Conservation (phyloP, 2,113 vertebrate species). For the Chaetops frenatus region DNA sequence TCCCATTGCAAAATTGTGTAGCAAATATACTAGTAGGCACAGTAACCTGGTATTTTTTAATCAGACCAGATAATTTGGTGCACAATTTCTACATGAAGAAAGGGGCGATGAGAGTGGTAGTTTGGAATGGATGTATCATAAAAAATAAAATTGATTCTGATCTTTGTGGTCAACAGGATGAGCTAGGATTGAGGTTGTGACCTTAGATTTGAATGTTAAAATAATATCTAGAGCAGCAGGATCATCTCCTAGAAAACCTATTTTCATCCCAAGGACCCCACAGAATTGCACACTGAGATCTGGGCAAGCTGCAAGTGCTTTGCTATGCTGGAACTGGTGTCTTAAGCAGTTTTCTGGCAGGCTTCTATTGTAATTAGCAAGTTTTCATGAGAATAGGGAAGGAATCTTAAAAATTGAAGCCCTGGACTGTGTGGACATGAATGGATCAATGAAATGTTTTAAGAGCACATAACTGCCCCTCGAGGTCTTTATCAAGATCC, state of each 20-base stretch:
- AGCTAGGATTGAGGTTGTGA: not conserved
- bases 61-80: not conserved
- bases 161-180: not conserved
- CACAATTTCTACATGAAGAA: not conserved
- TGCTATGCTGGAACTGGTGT: not conserved
- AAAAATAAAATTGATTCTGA: not conserved
- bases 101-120: not conserved
- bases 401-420: not conserved
- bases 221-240: not conserved
- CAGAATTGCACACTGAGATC: not conserved
- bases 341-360: not conserved
- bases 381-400: not conserved
- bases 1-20: not conserved
- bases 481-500: not conserved
- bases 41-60: not conserved
- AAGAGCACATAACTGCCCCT: not conserved
- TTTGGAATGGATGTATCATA: not conserved
- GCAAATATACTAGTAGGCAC: not conserved
- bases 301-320: not conserved
- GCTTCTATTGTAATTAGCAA: not conserved
- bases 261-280: not conserved
- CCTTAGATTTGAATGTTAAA: not conserved
- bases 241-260: not conserved
- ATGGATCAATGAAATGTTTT: not conserved
- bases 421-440: not conserved